Percentiles rank a stretch among this genome's conserved stretches.
These are phyloP conservation scores for Pseudomyrmex gracilis DNA, from an alignment of 1,140 invertebrate species.

Conservation along the genomic window DNA sequence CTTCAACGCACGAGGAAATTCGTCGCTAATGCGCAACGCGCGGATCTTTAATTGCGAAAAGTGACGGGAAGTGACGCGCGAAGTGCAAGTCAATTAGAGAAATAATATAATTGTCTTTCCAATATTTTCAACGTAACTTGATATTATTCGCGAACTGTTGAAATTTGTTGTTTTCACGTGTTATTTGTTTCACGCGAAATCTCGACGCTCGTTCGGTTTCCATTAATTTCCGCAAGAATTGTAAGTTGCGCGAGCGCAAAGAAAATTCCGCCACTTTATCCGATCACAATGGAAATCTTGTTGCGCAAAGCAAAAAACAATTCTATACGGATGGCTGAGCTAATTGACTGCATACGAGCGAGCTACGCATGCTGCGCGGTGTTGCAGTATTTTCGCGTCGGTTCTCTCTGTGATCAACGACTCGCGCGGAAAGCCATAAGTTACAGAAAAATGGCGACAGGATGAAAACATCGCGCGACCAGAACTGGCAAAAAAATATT, in stretches of 20 bases:
- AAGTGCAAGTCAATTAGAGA: not conserved
- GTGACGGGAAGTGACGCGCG: not conserved
- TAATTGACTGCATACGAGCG: constrained; percentile 7
- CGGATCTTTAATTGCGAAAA: not conserved
- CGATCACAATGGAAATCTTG: not conserved
- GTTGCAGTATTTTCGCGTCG: not conserved
- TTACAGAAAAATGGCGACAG: not conserved
- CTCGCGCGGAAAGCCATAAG: not conserved
- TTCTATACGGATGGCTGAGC: not conserved
- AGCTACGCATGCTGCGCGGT: not conserved
- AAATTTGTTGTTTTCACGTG: not conserved
- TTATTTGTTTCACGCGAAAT: not conserved
- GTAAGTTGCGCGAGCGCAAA: not conserved
- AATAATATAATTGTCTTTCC: not conserved
- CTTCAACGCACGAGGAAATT: not conserved
- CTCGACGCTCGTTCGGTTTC: not conserved
- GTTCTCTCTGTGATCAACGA: not conserved
- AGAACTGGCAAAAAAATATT: constrained; percentile 18
- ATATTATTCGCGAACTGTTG: too few species aligned
- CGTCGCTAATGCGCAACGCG: not conserved
- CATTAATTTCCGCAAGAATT: not conserved
- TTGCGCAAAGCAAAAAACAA: not conserved
- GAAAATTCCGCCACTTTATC: not conserved
- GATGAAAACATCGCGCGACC: not conserved
- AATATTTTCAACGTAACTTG: too few species aligned